Percentiles rank a stretch among this genome's conserved stretches.
These are phyloP conservation scores for Gavia stellata DNA, from an alignment of 2,113 vertebrate genomes.

Conservation along the genomic window DNA sequence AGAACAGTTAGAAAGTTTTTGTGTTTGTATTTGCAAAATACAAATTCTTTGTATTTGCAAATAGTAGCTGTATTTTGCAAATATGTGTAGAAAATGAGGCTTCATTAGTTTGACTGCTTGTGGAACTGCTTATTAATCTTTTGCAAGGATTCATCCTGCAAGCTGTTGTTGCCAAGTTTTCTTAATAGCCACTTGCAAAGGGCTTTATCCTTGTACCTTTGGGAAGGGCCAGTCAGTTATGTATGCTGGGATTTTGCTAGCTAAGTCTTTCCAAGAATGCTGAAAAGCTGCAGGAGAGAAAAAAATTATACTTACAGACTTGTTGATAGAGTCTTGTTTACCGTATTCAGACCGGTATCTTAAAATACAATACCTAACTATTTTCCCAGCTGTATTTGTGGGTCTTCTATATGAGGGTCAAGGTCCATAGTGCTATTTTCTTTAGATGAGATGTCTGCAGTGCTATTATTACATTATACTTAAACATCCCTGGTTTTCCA, in stretches of 20 bases:
- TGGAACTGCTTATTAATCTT: conserved; percentile 41
- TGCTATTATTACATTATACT: background rate
- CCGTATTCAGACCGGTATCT: background rate
- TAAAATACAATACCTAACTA: background rate
- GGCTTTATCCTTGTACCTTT: conserved; percentile 5
- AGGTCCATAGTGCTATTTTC: background rate
- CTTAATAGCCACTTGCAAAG: conserved; percentile 17
- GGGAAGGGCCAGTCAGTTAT: background rate
- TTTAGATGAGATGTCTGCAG: background rate
- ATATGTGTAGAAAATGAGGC: background rate
- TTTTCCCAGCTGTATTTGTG: background rate
- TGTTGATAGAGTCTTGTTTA: background rate
- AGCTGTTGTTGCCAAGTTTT: conserved; percentile 8
- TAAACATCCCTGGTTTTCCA: background rate
- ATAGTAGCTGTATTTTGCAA: conserved; percentile 9
- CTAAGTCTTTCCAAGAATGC: conserved; percentile 2
- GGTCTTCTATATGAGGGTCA: background rate
- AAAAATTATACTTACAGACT: background rate
- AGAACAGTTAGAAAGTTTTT: background rate
- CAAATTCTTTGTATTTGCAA: background rate
- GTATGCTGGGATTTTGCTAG: background rate
- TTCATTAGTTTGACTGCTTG: conserved; percentile 2
- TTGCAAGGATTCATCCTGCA: background rate
- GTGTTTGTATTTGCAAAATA: background rate
- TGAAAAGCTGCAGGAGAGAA: background rate